These are phyloP conservation scores for Apotomis capreana DNA, from an alignment of 2,888 invertebrate species.

Conservation along the genomic window DNA sequence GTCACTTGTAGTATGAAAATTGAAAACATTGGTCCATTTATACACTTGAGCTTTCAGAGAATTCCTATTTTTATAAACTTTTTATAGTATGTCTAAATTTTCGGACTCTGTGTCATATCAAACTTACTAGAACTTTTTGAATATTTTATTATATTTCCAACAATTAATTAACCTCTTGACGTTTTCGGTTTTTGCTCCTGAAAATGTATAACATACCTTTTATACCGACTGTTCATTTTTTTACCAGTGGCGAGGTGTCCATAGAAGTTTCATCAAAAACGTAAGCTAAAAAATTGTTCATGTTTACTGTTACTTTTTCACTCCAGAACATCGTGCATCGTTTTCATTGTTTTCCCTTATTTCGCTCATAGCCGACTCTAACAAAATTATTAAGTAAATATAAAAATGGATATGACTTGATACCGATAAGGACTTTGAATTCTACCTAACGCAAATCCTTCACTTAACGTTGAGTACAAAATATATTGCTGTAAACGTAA, in stretches of 20 bases:
- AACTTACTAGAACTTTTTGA: constrained; percentile 66
- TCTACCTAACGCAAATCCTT: too few species aligned
- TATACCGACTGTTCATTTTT: constrained; percentile 39
- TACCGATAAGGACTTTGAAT: too few species aligned
- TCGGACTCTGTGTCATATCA: constrained; percentile 70
- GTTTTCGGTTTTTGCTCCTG: constrained; percentile 61
- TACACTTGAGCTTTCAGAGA: constrained; percentile 79
- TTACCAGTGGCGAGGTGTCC: constrained; percentile 12
- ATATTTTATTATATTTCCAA: constrained; percentile 56
- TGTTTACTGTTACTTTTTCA: too few species aligned
- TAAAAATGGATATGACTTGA: too few species aligned
- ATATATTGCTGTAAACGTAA: not conserved
- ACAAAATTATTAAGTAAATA: too few species aligned
- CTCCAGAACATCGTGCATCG: too few species aligned
- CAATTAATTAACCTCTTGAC: constrained; percentile 51
- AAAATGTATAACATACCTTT: constrained; percentile 54
- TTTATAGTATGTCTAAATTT: constrained; percentile 68
- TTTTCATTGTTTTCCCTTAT: too few species aligned
- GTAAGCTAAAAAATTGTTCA: too few species aligned
- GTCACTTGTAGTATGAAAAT: constrained; percentile 55
- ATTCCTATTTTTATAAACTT: constrained; percentile 81
- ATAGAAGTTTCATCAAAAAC: not conserved
- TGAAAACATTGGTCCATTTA: constrained; percentile 71
- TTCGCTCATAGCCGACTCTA: too few species aligned
- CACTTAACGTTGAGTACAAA: not conserved